Evolutionary conservation across 92 coral and sea anemone species (phyloP).

Genomic region (Parazoanthus darwini): DNA sequence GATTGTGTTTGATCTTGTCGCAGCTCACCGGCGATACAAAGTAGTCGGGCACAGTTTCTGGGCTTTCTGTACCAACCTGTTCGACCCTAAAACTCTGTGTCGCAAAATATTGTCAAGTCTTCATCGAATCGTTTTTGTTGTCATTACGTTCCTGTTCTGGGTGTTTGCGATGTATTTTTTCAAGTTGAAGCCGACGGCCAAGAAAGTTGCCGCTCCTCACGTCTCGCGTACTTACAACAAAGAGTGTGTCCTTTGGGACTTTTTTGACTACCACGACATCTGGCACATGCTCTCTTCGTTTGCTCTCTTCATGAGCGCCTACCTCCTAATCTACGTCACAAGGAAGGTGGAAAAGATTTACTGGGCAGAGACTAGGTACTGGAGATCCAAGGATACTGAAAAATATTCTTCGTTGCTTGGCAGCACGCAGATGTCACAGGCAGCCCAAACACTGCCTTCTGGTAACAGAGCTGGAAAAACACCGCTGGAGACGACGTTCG

Average conservation of each 20-base stretch:
- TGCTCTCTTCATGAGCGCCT: constrained; percentile 88
- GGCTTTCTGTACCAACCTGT: background rate
- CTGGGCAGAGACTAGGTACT: constrained; percentile 70
- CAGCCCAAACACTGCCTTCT: background rate
- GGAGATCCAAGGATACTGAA: constrained; percentile 38
- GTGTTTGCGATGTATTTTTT: constrained; percentile 92
- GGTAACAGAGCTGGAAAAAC: background rate
- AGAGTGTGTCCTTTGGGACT: constrained; percentile 92
- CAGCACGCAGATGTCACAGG: constrained; percentile 11
- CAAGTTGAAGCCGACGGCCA: constrained; percentile 77
- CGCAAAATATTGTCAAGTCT: constrained; percentile 43
- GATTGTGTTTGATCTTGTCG: constrained; percentile 53
- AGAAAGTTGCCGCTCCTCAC: constrained; percentile 79
- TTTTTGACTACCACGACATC: constrained; percentile 96
- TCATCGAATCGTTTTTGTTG: constrained; percentile 69
- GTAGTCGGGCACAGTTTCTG: constrained; percentile 16
- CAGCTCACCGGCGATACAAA: constrained; percentile 45
- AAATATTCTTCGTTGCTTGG: background rate
- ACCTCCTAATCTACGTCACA: constrained; percentile 79
- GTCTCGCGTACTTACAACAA: constrained; percentile 72
- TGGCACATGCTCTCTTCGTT: constrained; percentile 98
- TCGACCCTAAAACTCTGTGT: constrained; percentile 35
- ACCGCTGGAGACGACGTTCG: background rate
- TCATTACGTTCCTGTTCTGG: constrained; percentile 77
- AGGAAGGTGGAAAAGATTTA: constrained; percentile 67